A percentile compares a stretch with the other conserved stretches of the same genome.
phyloP scores from a whole-genome alignment of 2,888 invertebrate species.

The Dorcus hopei region DNA sequence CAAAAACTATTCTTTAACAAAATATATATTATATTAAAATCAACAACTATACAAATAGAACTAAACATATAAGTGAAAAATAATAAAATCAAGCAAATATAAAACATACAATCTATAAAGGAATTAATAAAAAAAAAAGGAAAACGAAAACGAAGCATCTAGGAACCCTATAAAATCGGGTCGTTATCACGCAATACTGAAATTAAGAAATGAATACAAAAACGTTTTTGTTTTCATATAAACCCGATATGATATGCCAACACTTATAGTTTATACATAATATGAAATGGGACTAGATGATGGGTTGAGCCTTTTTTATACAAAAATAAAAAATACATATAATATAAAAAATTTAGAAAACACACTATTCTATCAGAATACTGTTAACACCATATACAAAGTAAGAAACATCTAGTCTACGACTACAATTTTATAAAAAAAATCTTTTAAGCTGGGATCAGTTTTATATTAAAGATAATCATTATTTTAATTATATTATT shows the following conservation, averaged over 20 bases:
- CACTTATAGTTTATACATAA: constrained; percentile 30
- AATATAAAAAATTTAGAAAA: constrained; percentile 50
- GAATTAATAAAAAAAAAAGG: constrained; percentile 24
- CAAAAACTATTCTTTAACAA: constrained; percentile 49
- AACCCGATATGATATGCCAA: constrained; percentile 49
- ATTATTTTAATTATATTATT: constrained; percentile 31
- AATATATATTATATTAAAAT: constrained; percentile 58
- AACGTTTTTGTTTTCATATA: constrained; percentile 15
- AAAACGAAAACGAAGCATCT: constrained; percentile 44
- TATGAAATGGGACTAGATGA: constrained; percentile 46
- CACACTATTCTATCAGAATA: constrained; percentile 50
- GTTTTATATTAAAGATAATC: constrained; percentile 19
- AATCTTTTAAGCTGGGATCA: constrained; percentile 46
- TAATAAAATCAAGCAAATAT: constrained; percentile 37
- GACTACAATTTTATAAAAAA: constrained; percentile 37
- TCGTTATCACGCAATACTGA: constrained; percentile 36
- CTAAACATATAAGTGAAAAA: constrained; percentile 48
- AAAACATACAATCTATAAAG: constrained; percentile 27
- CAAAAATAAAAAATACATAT: constrained; percentile 52
- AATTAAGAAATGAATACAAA: constrained; percentile 19
- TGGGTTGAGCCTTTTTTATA: constrained; percentile 49
- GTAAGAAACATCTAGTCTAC: constrained; percentile 46
- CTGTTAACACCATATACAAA: constrained; percentile 49
- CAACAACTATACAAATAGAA: constrained; percentile 50
- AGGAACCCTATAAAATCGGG: constrained; percentile 39